Conservation (phyloP, 2,113 vertebrate species). For the Stomatorhinus ivindoensis region DNA sequence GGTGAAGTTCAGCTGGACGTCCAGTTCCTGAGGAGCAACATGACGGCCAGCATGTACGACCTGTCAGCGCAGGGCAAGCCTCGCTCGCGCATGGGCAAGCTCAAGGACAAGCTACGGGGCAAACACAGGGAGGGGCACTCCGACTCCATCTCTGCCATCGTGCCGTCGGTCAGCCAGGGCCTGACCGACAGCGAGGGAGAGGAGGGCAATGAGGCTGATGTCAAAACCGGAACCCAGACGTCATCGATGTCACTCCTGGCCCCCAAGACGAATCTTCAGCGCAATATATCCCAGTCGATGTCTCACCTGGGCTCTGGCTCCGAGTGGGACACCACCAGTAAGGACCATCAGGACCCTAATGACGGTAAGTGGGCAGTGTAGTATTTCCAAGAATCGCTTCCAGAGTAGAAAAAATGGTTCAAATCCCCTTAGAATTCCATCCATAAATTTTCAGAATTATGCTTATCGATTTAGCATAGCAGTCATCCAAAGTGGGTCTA, state of each 20-base stretch:
- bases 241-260: constrained; percentile 72
- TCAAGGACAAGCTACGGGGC: constrained; percentile 85
- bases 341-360: constrained; percentile 51
- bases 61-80: constrained; percentile 80
- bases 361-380: constrained; percentile 45
- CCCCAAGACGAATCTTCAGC: constrained; percentile 77
- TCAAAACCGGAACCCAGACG: constrained; percentile 40
- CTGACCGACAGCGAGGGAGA: constrained; percentile 81
- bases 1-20: constrained; percentile 87
- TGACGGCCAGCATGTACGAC: constrained; percentile 96
- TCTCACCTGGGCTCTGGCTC: constrained; percentile 57
- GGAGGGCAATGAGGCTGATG: constrained; percentile 18
- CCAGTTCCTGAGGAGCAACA: constrained; percentile 87
- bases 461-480: background rate
- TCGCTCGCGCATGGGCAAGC: constrained; percentile 77
- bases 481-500: background rate
- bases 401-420: background rate
- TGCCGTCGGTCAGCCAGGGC: constrained; percentile 58
- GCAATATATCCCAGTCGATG: constrained; percentile 83
- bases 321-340: constrained; percentile 47
- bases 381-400: background rate
- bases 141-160: constrained; percentile 57
- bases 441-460: background rate
- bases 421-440: background rate
- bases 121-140: constrained; percentile 67